Evolutionary conservation across 37 sponge, comb jelly and placozoan species (phyloP).

Genomic region (Diacarnus erythraeanus): DNA sequence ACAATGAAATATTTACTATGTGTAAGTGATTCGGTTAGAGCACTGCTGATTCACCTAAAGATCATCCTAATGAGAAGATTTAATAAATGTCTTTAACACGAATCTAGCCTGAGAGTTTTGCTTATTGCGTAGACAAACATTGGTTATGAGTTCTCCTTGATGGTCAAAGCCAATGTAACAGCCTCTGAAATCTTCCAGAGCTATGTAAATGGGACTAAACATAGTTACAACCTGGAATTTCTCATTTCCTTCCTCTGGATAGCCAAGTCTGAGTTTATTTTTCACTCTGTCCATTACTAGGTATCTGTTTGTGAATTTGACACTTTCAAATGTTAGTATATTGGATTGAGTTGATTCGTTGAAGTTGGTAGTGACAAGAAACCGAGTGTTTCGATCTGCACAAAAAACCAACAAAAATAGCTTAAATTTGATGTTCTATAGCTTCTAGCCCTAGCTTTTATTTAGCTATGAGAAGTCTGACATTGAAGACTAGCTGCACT

Average conservation of each 20-base stretch:
- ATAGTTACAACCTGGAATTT: not conserved
- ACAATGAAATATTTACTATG: too few species aligned
- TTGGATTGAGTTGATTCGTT: not conserved
- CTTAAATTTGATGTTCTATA: not conserved
- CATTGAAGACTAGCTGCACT: not conserved
- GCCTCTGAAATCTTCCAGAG: not conserved
- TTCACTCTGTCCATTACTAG: conserved; percentile 1
- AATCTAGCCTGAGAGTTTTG: too few species aligned
- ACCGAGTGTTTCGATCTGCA: conserved; percentile 13
- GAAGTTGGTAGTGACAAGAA: not conserved
- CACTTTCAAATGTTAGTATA: not conserved
- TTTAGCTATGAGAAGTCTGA: too few species aligned
- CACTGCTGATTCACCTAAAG: too few species aligned
- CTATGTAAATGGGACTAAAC: not conserved
- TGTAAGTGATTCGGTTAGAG: too few species aligned
- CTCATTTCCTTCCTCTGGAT: not conserved
- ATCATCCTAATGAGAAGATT: too few species aligned
- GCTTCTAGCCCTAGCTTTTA: too few species aligned
- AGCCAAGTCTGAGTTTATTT: not conserved
- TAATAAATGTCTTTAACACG: too few species aligned
- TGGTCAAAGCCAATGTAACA: not conserved
- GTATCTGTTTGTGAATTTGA: conserved; percentile 2
- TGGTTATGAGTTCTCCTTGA: not conserved
- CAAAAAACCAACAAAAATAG: not conserved
- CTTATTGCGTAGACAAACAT: too few species aligned